phyloP scores from a whole-genome alignment of 2,888 invertebrate species.

The Caenorhabditis imperialis region DNA sequence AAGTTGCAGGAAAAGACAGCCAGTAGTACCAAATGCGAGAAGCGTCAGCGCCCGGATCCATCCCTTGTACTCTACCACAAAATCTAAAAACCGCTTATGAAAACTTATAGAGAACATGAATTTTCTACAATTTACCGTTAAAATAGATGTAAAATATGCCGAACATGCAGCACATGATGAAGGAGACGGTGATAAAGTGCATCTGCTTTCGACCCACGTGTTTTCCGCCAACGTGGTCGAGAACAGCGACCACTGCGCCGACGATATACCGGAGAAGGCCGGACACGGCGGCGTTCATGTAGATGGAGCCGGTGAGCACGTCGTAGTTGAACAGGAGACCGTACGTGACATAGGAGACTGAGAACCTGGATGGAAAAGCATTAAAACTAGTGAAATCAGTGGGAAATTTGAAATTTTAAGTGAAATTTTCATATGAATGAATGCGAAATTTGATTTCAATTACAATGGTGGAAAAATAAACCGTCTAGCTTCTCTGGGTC shows the following conservation, averaged over 20 bases:
- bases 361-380: no score
- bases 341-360: constrained; percentile 69
- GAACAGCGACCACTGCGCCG: constrained; percentile 62
- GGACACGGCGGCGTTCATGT: constrained; percentile 68
- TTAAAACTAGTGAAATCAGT: no score
- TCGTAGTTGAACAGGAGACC: constrained; percentile 73
- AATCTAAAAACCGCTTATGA: constrained; percentile 18
- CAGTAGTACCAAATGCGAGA: constrained; percentile 65
- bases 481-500: no score
- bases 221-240: constrained; percentile 61
- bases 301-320: constrained; percentile 68
- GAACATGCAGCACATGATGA: constrained; percentile 60
- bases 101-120: not conserved
- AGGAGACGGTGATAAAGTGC: constrained; percentile 64
- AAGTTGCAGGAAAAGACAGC: constrained; percentile 60
- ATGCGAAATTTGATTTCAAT: no score
- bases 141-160: constrained; percentile 56
- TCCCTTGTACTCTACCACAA: constrained; percentile 32
- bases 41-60: constrained; percentile 58
- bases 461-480: no score
- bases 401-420: no score
- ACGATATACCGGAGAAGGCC: constrained; percentile 70
- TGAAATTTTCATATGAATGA: no score
- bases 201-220: constrained; percentile 60
- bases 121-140: constrained; percentile 24